These are phyloP conservation scores for Lophotis ruficrista DNA, from an alignment of 2,113 vertebrate genomes.

Conservation along the genomic window DNA sequence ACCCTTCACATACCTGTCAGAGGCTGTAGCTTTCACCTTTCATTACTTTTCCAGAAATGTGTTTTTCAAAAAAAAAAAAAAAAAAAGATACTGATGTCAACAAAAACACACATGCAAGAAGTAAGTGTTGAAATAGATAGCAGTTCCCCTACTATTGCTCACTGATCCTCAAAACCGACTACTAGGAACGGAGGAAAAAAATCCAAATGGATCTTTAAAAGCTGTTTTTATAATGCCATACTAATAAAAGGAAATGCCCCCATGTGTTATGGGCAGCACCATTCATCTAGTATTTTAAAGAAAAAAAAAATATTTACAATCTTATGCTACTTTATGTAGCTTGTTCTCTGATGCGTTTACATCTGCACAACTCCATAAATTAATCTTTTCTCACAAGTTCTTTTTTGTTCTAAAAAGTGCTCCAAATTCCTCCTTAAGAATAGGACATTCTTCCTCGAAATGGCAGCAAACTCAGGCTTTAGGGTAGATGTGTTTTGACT, in stretches of 20 bases:
- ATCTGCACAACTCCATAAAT: not conserved
- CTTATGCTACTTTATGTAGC: not conserved
- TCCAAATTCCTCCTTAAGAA: not conserved
- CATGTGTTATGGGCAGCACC: not conserved
- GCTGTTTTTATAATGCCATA: not conserved
- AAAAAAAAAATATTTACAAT: not conserved
- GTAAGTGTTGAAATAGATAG: not conserved
- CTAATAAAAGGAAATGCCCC: not conserved
- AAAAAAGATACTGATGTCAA: not conserved
- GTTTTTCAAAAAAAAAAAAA: not conserved
- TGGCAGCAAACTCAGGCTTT: not conserved
- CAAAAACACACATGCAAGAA: not conserved
- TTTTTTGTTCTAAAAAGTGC: not conserved
- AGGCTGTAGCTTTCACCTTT: not conserved
- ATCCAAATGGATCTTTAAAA: not conserved
- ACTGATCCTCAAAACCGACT: not conserved
- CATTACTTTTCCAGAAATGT: not conserved
- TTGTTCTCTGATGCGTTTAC: not conserved
- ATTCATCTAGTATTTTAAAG: not conserved
- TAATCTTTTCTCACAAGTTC: not conserved
- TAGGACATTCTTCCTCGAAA: not conserved
- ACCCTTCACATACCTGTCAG: not conserved
- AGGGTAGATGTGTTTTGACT: not conserved
- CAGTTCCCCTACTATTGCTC: not conserved
- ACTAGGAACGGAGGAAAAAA: not conserved